Conservation (phyloP, 2,797 vertebrate species). For the Borostomias antarcticus region DNA sequence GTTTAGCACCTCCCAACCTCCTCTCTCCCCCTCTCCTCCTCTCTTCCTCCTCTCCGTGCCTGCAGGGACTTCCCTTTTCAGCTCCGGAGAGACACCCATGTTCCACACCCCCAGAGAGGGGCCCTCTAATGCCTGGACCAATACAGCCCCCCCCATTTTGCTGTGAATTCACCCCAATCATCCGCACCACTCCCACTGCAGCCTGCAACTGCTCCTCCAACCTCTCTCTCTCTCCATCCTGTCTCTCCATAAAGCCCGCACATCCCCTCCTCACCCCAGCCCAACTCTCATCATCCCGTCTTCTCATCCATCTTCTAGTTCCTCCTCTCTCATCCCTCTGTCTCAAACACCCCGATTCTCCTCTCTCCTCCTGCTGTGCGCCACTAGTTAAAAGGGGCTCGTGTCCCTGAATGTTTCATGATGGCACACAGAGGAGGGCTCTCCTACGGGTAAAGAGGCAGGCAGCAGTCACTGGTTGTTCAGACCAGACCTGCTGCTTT, state of each 20-base stretch:
- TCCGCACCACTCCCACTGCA: conserved; percentile 42
- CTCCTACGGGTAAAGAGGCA: too few relatives aligned
- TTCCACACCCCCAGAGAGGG: conserved; percentile 62
- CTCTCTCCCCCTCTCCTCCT: conserved; percentile 13
- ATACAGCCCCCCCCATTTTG: not conserved
- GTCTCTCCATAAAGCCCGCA: not conserved
- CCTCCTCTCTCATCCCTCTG: not conserved
- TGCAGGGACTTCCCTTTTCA: conserved; percentile 76
- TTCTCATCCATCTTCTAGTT: not conserved
- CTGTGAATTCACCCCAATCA: conserved; percentile 46
- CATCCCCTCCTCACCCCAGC: not conserved
- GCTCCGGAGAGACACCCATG: conserved; percentile 72
- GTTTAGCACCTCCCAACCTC: conserved; percentile 66
- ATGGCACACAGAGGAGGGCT: conserved; percentile 23
- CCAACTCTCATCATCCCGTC: not conserved
- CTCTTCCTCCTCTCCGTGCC: conserved; percentile 48
- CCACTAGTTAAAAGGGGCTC: conserved; percentile 12
- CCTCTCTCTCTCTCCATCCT: not conserved
- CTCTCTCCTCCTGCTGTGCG: not conserved
- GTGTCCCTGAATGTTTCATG: conserved; percentile 33
- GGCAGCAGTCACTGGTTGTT: too few relatives aligned
- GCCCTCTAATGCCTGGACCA: conserved; percentile 36
- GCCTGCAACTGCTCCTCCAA: conserved; percentile 10
- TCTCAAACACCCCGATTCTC: not conserved
- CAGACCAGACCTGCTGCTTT: too few relatives aligned